These are phyloP conservation scores for Limanda limanda DNA, from an alignment of 2,113 vertebrate species.

Conservation along the genomic window DNA sequence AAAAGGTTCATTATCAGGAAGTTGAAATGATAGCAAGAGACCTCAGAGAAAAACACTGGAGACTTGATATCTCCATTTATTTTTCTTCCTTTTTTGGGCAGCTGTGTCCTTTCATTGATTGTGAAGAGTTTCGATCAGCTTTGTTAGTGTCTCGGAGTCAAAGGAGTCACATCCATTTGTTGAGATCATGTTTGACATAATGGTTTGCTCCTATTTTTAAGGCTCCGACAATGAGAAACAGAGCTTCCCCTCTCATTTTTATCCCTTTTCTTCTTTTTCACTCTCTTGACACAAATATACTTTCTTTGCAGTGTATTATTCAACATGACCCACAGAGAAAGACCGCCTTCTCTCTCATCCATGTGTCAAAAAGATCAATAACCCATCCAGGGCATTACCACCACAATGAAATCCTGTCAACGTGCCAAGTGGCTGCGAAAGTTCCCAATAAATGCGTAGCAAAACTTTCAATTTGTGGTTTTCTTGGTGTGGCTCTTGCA, in stretches of 20 bases:
- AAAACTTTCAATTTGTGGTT: slow-evolving; percentile 86
- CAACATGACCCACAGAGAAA: slow-evolving; percentile 51
- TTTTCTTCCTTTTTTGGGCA: slow-evolving; percentile 67
- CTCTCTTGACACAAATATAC: slow-evolving; percentile 43
- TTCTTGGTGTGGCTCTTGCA: slow-evolving; percentile 80
- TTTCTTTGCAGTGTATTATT: slow-evolving; percentile 69
- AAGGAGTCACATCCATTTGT: slow-evolving; percentile 60
- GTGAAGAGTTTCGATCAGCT: slow-evolving; percentile 52
- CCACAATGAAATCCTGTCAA: slow-evolving; percentile 72
- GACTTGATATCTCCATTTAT: slow-evolving; percentile 42
- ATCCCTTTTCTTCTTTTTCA: slow-evolving; percentile 7
- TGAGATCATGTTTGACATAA: slow-evolving; percentile 71
- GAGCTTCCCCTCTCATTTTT: slow-evolving; percentile 24
- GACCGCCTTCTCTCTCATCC: slow-evolving; percentile 65
- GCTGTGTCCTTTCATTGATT: slow-evolving; percentile 53
- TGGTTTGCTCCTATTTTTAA: slow-evolving; percentile 60
- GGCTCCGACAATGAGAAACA: slow-evolving; percentile 61
- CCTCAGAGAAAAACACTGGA: slow-evolving; percentile 39
- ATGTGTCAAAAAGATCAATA: slow-evolving; percentile 76
- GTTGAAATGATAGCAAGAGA: slow-evolving; percentile 58
- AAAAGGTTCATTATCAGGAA: slow-evolving; percentile 66
- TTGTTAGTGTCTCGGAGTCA: slow-evolving; percentile 53
- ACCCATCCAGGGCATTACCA: slow-evolving; percentile 53
- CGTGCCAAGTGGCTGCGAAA: slow-evolving; percentile 75
- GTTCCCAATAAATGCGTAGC: slow-evolving; percentile 84